Evolutionary conservation across 2,797 vertebrate genomes (phyloP).

Genomic region (Poeciliopsis paucimaculata): DNA sequence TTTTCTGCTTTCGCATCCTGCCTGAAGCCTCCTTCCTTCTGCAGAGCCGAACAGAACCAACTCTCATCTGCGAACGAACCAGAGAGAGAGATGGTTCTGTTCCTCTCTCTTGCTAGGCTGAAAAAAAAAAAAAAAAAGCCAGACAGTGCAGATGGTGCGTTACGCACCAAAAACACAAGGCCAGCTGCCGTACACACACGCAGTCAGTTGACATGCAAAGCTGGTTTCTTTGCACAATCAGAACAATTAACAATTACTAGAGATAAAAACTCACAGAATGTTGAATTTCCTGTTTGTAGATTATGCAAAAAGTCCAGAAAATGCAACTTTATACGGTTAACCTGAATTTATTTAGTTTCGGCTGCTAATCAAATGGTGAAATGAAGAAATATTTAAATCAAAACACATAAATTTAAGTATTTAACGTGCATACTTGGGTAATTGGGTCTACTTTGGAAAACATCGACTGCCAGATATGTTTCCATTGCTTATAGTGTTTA

Average conservation of each 20-base stretch:
- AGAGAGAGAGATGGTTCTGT: too few relatives aligned
- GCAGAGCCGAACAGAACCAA: background rate
- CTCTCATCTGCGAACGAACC: background rate
- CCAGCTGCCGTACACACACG: background rate
- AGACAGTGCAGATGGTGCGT: slow-evolving; percentile 10
- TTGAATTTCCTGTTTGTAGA: background rate
- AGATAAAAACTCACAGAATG: background rate
- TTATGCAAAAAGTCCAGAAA: background rate
- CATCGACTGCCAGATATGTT: background rate
- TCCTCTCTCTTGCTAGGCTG: background rate
- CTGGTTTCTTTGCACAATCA: background rate
- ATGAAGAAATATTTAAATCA: background rate
- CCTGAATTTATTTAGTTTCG: background rate
- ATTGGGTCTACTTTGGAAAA: background rate
- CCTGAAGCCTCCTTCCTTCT: background rate
- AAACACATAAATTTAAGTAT: background rate
- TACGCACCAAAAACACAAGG: background rate
- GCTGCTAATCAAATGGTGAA: background rate
- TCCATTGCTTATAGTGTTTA: background rate
- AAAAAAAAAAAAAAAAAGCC: background rate
- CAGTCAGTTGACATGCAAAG: background rate
- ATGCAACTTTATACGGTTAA: background rate
- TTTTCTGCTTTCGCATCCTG: background rate
- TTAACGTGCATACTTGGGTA: background rate
- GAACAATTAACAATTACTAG: background rate